These are phyloP conservation scores for Pantherophis vulpinus DNA, from an alignment of 2,797 vertebrate species.

Conservation along the genomic window DNA sequence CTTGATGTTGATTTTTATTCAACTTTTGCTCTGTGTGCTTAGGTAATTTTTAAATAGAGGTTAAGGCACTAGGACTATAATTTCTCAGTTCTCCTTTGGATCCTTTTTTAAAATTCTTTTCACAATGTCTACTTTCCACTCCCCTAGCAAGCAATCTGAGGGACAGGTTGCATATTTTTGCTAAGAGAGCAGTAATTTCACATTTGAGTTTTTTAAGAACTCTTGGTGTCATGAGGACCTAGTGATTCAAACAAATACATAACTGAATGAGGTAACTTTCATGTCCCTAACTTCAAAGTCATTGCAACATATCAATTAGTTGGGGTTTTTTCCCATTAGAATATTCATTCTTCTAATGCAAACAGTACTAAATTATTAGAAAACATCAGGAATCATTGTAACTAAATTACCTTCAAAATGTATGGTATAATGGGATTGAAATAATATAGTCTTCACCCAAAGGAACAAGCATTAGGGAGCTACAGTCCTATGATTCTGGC, in stretches of 20 bases:
- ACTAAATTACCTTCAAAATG: background rate
- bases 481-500: background rate
- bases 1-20: background rate
- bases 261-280: background rate
- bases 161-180: background rate
- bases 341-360: background rate
- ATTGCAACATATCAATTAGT: background rate
- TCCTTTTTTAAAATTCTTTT: background rate
- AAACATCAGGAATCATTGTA: background rate
- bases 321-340: background rate
- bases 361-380: background rate
- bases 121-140: background rate
- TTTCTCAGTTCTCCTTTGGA: background rate
- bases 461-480: background rate
- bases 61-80: background rate
- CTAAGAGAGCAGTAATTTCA: background rate
- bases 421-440: background rate
- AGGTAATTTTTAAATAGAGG: background rate
- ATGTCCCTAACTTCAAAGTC: background rate
- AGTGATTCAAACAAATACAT: background rate
- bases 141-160: background rate
- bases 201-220: background rate
- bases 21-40: background rate
- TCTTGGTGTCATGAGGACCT: background rate
- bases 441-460: background rate